phyloP scores from a whole-genome alignment of 1,140 invertebrate genomes.

The Drosophila sturtevanti region DNA sequence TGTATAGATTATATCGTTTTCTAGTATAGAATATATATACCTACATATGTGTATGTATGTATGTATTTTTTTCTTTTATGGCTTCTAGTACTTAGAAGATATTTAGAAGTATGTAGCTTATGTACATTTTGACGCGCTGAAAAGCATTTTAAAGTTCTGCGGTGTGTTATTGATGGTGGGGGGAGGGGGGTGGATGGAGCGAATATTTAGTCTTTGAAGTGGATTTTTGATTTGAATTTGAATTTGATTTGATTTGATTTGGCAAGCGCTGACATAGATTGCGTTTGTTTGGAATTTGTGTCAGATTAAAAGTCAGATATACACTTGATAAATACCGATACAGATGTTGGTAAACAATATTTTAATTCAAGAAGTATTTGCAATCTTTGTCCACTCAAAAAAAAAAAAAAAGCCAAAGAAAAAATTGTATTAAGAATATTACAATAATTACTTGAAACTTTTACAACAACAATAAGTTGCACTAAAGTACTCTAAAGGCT shows the following conservation, averaged over 20 bases:
- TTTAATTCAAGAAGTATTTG: no score
- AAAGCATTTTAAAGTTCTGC: constrained; percentile 56
- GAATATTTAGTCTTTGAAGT: constrained; percentile 53
- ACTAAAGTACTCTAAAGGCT: constrained; percentile 1
- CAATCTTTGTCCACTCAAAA: no score
- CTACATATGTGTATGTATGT: no score
- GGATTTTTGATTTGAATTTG: constrained; percentile 17
- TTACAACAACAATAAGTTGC: no score
- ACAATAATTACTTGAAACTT: no score
- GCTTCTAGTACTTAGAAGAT: constrained; percentile 32
- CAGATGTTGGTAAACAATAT: no score
- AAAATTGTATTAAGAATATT: no score
- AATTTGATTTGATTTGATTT: constrained; percentile 33
- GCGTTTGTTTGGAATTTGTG: constrained; percentile 33
- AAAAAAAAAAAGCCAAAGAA: no score
- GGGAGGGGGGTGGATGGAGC: not conserved
- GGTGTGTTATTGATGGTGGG: not conserved
- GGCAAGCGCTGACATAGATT: constrained; percentile 50
- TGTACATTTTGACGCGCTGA: constrained; percentile 38
- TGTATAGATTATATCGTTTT: not conserved
- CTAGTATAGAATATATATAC: no score
- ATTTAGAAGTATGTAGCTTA: constrained; percentile 30
- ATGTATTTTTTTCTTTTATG: constrained; percentile 44
- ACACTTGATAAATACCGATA: constrained; percentile 8
- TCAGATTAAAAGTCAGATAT: constrained; percentile 12